phyloP scores from a whole-genome alignment of 92 coral and sea anemone genomes.

The Blastomussa wellsi region DNA sequence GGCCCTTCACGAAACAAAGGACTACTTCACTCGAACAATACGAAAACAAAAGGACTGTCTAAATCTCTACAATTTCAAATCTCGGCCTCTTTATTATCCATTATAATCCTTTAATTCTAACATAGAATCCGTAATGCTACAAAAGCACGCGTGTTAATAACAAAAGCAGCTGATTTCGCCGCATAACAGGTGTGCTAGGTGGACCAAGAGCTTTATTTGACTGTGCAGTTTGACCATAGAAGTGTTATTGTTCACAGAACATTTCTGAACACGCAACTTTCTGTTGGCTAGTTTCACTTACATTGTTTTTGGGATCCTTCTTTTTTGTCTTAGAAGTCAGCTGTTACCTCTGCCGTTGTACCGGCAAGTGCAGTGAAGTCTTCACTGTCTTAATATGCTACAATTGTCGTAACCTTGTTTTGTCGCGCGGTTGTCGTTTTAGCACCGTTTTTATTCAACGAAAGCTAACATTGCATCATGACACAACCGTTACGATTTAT shows the following conservation, averaged over 20 bases:
- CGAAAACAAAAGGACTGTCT: slow-evolving; percentile 13
- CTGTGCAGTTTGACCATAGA: background rate
- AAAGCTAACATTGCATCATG: background rate
- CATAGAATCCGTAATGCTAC: background rate
- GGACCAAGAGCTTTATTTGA: background rate
- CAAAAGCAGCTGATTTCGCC: slow-evolving; percentile 17
- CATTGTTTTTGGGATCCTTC: slow-evolving; percentile 2
- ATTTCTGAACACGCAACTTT: slow-evolving; percentile 30
- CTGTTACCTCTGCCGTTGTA: background rate
- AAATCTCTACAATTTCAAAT: background rate
- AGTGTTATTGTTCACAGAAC: slow-evolving; percentile 16
- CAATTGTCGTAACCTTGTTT: slow-evolving; percentile 4
- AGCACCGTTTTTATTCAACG: background rate
- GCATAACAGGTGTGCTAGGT: slow-evolving; percentile 25
- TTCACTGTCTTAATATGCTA: background rate
- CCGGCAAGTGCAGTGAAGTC: background rate
- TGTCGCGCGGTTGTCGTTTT: slow-evolving; percentile 22
- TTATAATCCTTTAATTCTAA: background rate
- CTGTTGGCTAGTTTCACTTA: background rate
- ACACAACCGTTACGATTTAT: background rate
- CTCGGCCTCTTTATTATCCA: slow-evolving; percentile 8
- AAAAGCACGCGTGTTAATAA: slow-evolving; percentile 32
- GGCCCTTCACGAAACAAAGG: background rate
- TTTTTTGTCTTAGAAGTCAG: background rate
- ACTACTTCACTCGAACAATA: slow-evolving; percentile 17